Percentiles rank a stretch among this genome's conserved stretches.
Conservation (phyloP, 2,113 vertebrate species). For the Rousettus leschenaultii region DNA sequence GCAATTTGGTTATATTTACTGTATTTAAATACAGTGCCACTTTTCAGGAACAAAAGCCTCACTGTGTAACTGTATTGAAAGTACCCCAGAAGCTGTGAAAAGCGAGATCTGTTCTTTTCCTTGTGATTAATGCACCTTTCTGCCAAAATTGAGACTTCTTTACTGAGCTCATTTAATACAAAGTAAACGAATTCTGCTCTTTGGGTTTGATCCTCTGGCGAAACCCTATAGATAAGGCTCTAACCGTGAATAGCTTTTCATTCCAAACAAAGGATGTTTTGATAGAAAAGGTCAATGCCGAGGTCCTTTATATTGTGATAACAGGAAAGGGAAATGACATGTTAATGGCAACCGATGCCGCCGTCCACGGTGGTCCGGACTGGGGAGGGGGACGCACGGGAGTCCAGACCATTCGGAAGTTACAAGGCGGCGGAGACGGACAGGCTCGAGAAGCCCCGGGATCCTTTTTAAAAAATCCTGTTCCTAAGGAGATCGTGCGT, state of each 20-base stretch:
- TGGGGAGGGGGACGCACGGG: slow-evolving; percentile 66
- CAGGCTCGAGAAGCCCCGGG: neutral
- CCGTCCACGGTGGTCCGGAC: slow-evolving; percentile 82
- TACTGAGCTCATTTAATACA: slow-evolving; percentile 89
- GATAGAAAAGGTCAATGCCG: slow-evolving; percentile 87
- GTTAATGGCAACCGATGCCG: slow-evolving; percentile 85
- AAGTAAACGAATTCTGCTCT: slow-evolving; percentile 89
- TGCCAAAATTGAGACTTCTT: slow-evolving; percentile 89
- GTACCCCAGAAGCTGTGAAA: slow-evolving; percentile 88
- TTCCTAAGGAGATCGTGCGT: slow-evolving; percentile 44
- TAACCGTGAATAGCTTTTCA: slow-evolving; percentile 85
- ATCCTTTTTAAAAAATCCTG: slow-evolving; percentile 27
- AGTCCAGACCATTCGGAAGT: slow-evolving; percentile 43
- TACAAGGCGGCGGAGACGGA: neutral
- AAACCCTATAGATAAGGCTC: slow-evolving; percentile 87
- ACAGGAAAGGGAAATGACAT: slow-evolving; percentile 90
- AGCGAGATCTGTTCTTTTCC: slow-evolving; percentile 88
- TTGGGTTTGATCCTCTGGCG: slow-evolving; percentile 87
- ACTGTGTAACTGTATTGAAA: slow-evolving; percentile 88
- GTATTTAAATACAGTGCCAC: slow-evolving; percentile 89
- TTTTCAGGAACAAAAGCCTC: slow-evolving; percentile 87
- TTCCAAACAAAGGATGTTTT: slow-evolving; percentile 93
- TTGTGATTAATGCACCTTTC: slow-evolving; percentile 91
- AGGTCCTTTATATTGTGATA: slow-evolving; percentile 89
- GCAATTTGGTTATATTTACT: slow-evolving; percentile 91